Conservation (phyloP, 2,113 vertebrate genomes). For the Sphyrna mokarran region DNA sequence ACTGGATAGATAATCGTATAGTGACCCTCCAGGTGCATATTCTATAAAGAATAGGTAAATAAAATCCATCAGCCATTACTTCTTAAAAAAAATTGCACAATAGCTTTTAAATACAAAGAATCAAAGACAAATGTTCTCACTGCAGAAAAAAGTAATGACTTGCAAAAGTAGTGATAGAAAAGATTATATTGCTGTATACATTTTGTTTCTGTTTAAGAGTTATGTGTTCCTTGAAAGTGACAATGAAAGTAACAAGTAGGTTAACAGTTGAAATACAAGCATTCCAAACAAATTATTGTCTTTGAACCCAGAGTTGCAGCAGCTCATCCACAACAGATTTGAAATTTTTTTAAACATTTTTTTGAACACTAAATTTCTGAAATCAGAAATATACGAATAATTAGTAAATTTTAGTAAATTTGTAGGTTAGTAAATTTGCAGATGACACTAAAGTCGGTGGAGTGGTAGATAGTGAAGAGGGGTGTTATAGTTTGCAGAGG, state of each 20-base stretch:
- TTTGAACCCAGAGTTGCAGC: not conserved
- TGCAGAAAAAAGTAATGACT: not conserved
- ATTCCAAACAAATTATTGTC: not conserved
- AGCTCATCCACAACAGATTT: not conserved
- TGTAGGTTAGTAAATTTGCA: too few species aligned
- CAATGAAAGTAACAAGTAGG: not conserved
- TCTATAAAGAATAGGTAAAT: conserved; percentile 58
- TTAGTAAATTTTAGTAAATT: too few species aligned
- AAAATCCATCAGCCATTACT: not conserved
- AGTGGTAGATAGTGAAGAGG: too few species aligned
- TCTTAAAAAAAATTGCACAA: not conserved
- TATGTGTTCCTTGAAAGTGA: not conserved
- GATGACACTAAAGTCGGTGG: too few species aligned
- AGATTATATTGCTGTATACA: not conserved
- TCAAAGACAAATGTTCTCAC: not conserved
- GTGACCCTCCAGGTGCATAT: conserved; percentile 83
- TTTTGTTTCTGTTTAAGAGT: not conserved
- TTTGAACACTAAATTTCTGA: not conserved
- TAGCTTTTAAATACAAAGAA: not conserved
- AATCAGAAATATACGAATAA: not conserved
- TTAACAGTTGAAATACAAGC: not conserved
- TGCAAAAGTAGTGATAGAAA: not conserved
- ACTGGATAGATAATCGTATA: conserved; percentile 94
- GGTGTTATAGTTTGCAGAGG: too few species aligned
- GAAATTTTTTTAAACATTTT: too few species aligned